Evolutionary conservation across 2,113 vertebrate genomes (phyloP).

Genomic region (Corythoichthys intestinalis): DNA sequence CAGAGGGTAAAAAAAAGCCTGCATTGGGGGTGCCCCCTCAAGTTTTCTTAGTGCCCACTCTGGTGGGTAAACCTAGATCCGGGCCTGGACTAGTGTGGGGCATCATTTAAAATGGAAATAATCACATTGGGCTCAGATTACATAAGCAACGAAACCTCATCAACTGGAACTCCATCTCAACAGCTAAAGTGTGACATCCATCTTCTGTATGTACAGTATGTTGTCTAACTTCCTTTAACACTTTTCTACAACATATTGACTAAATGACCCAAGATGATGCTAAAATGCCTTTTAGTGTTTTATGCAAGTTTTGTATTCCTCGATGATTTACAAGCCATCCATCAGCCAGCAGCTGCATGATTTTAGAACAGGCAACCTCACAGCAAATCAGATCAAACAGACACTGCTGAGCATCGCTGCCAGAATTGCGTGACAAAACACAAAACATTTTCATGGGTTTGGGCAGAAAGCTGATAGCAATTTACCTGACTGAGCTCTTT

Average conservation of each 20-base stretch:
- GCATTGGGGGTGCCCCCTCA: no score
- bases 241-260: neutral
- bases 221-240: neutral
- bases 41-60: no score
- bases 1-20: no score
- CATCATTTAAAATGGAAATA: neutral
- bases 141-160: slow-evolving; percentile 29
- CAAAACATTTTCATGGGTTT: slow-evolving; percentile 36
- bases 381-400: slow-evolving; percentile 19
- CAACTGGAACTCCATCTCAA: neutral
- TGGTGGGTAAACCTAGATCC: no score
- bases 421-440: slow-evolving; percentile 45
- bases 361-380: slow-evolving; percentile 4
- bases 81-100: no score
- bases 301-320: slow-evolving; percentile 8
- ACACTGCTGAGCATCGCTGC: slow-evolving; percentile 21
- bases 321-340: slow-evolving; percentile 26
- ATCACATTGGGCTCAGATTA: slow-evolving; percentile 9
- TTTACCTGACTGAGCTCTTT: slow-evolving; percentile 21
- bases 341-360: slow-evolving; percentile 15
- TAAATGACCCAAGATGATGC: neutral
- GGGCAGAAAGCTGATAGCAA: slow-evolving; percentile 39
- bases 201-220: neutral
- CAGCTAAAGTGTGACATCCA: slow-evolving; percentile 15
- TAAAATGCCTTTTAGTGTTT: slow-evolving; percentile 5